These are phyloP conservation scores for Gallirallus australis DNA, from an alignment of 2,797 vertebrate genomes.

Conservation along the genomic window DNA sequence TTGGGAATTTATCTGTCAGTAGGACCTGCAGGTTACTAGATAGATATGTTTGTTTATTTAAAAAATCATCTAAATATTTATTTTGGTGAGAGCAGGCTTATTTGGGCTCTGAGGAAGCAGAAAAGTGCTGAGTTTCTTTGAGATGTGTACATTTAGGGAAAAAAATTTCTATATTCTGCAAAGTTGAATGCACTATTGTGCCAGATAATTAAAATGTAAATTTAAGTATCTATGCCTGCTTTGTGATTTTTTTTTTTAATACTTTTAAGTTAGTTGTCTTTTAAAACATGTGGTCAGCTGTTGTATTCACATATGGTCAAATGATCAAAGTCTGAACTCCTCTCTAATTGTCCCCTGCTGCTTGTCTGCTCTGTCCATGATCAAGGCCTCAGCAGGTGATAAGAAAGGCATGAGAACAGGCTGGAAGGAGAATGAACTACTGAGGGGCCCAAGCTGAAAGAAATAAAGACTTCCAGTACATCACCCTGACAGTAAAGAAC, in stretches of 20 bases:
- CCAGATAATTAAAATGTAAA: constrained; percentile 88
- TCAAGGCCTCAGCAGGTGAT: constrained; percentile 99
- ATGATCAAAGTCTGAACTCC: constrained; percentile 99
- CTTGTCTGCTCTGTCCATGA: constrained; percentile 96
- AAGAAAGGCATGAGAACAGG: constrained; percentile 96
- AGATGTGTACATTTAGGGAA: constrained; percentile 69
- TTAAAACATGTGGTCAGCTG: constrained; percentile 99
- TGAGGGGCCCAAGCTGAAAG: constrained; percentile 96
- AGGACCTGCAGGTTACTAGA: neutral
- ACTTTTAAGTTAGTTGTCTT: constrained; percentile 93
- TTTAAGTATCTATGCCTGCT: constrained; percentile 86
- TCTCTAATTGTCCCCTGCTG: constrained; percentile 99
- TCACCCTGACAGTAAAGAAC: constrained; percentile 97
- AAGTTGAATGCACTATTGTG: constrained; percentile 81
- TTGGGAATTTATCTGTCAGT: constrained; percentile 60
- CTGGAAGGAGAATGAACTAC: constrained; percentile 94
- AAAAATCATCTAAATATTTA: constrained; percentile 17
- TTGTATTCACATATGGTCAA: constrained; percentile 99
- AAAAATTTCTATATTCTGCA: constrained; percentile 79
- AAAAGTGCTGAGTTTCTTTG: constrained; percentile 59
- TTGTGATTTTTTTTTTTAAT: constrained; percentile 80
- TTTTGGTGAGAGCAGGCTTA: constrained; percentile 54
- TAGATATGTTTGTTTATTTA: constrained; percentile 25
- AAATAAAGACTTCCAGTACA: constrained; percentile 99
- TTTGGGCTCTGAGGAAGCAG: constrained; percentile 48